These are phyloP conservation scores for Aselliscus stoliczkanus DNA, from an alignment of 2,797 vertebrate species.

Conservation along the genomic window DNA sequence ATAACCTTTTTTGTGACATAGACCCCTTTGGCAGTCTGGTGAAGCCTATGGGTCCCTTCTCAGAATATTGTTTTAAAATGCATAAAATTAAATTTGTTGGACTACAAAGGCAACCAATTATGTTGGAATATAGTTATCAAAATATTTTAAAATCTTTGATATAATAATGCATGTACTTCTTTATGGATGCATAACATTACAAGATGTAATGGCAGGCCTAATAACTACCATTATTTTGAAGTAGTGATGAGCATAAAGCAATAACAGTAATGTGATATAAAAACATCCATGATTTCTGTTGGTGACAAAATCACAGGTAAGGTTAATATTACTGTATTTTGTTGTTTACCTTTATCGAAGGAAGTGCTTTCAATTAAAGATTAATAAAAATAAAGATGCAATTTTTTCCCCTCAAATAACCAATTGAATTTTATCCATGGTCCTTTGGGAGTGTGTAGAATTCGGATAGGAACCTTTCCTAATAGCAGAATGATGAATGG, in stretches of 20 bases:
- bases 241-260: neutral
- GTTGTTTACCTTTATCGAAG: neutral
- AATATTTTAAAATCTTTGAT: neutral
- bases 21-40: neutral
- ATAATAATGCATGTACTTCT: neutral
- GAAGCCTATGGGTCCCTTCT: neutral
- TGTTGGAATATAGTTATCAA: neutral
- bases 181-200: neutral
- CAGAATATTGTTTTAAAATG: slow-evolving; percentile 13
- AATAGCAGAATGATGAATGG: neutral
- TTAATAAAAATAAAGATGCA: neutral
- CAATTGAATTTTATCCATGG: neutral
- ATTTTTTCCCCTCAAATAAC: neutral
- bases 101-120: neutral
- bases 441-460: neutral
- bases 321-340: neutral
- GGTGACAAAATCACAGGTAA: neutral
- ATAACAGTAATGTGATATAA: neutral
- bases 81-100: neutral
- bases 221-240: neutral
- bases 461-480: neutral
- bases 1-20: neutral
- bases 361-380: neutral
- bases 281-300: neutral
- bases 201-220: slow-evolving; percentile 6